phyloP scores from a whole-genome alignment of 2,888 invertebrate species.

The Slavum lentiscoides region DNA sequence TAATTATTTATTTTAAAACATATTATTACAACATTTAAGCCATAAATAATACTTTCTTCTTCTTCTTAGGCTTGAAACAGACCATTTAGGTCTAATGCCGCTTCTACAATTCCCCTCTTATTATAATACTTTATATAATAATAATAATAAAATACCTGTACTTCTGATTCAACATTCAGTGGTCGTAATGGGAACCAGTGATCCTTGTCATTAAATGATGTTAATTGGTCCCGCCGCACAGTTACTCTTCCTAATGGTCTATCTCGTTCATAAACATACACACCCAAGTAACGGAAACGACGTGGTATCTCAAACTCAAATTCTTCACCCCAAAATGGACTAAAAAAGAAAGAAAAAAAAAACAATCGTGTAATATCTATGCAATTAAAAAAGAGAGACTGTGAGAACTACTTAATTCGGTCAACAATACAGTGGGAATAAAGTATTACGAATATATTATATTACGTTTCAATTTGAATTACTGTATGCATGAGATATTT shows the following conservation, averaged over 20 bases:
- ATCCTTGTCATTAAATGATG: slow-evolving; percentile 81
- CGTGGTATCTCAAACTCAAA: slow-evolving; percentile 91
- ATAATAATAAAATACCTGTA: slow-evolving; percentile 66
- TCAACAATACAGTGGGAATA: slow-evolving; percentile 2
- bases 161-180: slow-evolving; percentile 87
- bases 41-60: too few species aligned
- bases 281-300: slow-evolving; percentile 83
- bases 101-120: too few species aligned
- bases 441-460: neutral
- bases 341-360: slow-evolving; percentile 61
- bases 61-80: too few species aligned
- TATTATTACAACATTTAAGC: too few species aligned
- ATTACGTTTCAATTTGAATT: neutral
- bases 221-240: slow-evolving; percentile 82
- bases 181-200: slow-evolving; percentile 87
- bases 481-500: neutral
- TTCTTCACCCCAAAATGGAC: slow-evolving; percentile 91
- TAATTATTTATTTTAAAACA: too few species aligned
- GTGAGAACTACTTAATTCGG: slow-evolving; percentile 14
- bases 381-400: slow-evolving; percentile 22
- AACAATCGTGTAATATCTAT: slow-evolving; percentile 36
- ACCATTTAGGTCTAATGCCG: too few species aligned
- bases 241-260: slow-evolving; percentile 83
- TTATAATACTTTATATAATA: too few species aligned
- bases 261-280: slow-evolving; percentile 87